Base-by-base conservation (phyloP, 2,888 invertebrate genomes). In the Bellardia bayeri region DNA sequence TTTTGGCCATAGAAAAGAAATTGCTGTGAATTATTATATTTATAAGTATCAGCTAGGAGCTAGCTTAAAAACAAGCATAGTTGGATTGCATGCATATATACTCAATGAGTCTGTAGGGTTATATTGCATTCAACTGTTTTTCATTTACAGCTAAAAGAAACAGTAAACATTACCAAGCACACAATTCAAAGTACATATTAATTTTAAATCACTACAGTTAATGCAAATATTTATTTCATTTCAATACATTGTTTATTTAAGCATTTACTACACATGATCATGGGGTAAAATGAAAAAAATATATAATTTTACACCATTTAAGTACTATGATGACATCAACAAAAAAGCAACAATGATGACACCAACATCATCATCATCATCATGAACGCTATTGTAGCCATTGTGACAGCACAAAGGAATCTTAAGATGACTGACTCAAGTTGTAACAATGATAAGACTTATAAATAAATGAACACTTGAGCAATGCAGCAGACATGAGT, bases 391-490 rank as follows among this genome's bases (percentile, higher is more conserved):
- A 75, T 16, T 54, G 33, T 64, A n/a, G 54, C 63, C 63, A 61
- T 61, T 33, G 30, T 54, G 42, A 51, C 61, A 63, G 37, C 16
- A 49, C 23, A 78, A 71, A 54, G 37, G 54, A 64, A 58, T 76
- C 63, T 78, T 40, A 78, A 72, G 66, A 79, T 79, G 84, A 79
- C 51, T 72, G 79, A 74, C 84, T 84, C 58, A 66, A 72, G 75
- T 40, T 75, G 49, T 75, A 16, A 68, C 37, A 63, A 74, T 51
- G 74, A 66, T 54, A 76, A 61, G 74, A 49, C 81, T 87, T 78
- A 81, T 68, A 84, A 87, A 81, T 84, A 87, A 84, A 64, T 87
- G 84, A 84, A 84, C 66, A 87, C 87, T 87, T 87, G 81, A 87
- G 68, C 68, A 81, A 4, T 87, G 78, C 81, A 81, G 66, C 80